A percentile compares a stretch with the other conserved stretches of the same genome.
phyloP scores from a whole-genome alignment of 2,113 vertebrate genomes.

The Chaetorhynchus papuensis region DNA sequence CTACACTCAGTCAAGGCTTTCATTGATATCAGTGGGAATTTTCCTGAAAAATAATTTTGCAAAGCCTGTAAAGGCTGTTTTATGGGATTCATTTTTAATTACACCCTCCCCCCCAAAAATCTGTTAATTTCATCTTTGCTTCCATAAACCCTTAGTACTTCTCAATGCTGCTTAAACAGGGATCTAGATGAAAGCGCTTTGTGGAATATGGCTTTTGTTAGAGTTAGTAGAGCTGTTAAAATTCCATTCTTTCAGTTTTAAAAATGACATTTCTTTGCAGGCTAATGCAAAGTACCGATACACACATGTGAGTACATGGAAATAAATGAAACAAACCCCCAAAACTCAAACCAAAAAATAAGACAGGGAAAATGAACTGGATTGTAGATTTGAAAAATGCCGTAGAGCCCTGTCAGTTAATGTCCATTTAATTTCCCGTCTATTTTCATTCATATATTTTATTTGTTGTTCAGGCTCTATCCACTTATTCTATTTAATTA shows the following conservation, averaged over 20 bases:
- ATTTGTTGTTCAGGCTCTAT: neutral
- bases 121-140: neutral
- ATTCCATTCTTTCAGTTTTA: neutral
- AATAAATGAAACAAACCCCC: neutral
- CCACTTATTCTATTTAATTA: neutral
- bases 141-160: neutral
- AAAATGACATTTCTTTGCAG: neutral
- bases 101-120: fast-evolving
- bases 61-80: neutral
- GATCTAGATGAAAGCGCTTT: neutral
- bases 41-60: neutral
- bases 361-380: neutral
- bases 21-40: neutral
- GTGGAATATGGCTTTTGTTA: neutral
- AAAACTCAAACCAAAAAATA: neutral
- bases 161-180: neutral
- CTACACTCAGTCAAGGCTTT: neutral
- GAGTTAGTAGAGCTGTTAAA: neutral
- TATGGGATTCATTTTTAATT: neutral
- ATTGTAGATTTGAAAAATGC: neutral
- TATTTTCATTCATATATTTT: neutral
- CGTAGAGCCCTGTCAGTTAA: neutral
- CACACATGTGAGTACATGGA: neutral
- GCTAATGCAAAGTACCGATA: neutral
- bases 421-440: neutral